Evolutionary conservation across 2,888 invertebrate genomes (phyloP).

Genomic region (Drosophila sordidula): DNA sequence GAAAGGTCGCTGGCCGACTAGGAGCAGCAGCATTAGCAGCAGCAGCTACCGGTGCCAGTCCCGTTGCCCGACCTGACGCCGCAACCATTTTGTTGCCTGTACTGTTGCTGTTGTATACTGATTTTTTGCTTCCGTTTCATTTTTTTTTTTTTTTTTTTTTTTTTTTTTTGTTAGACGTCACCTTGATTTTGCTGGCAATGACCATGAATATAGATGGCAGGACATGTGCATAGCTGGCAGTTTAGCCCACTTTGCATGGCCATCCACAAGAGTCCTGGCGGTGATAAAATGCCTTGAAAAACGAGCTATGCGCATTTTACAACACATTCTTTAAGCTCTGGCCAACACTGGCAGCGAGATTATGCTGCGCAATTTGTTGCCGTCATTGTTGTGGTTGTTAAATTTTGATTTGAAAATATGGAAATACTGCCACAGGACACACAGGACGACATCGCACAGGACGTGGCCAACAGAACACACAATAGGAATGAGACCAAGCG

Average conservation of each 20-base stretch:
- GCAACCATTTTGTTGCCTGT: constrained; percentile 13
- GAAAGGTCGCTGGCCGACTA: constrained; percentile 80
- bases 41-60: not conserved
- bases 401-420: constrained; percentile 76
- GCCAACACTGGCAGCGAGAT: constrained; percentile 44
- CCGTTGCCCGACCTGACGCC: constrained; percentile 3
- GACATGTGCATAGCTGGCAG: constrained; percentile 42
- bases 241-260: constrained; percentile 75
- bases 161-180: constrained; percentile 57
- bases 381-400: constrained; percentile 64
- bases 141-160: constrained; percentile 28
- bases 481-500: constrained; percentile 83
- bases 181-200: constrained; percentile 80
- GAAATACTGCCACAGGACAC: constrained; percentile 54
- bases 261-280: constrained; percentile 25
- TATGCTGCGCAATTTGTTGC: constrained; percentile 71
- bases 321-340: constrained; percentile 53
- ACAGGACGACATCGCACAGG: constrained; percentile 8
- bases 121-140: constrained; percentile 23
- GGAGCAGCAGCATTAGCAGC: constrained; percentile 1
- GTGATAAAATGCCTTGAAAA: constrained; percentile 53
- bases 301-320: constrained; percentile 64
- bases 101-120: constrained; percentile 30
- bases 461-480: constrained; percentile 47
- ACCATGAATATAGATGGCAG: constrained; percentile 71